Evolutionary conservation across 1,140 invertebrate species (phyloP), one percentile per base, ranked within the genome.

Genomic region (Teleogryllus occipitalis): DNA sequence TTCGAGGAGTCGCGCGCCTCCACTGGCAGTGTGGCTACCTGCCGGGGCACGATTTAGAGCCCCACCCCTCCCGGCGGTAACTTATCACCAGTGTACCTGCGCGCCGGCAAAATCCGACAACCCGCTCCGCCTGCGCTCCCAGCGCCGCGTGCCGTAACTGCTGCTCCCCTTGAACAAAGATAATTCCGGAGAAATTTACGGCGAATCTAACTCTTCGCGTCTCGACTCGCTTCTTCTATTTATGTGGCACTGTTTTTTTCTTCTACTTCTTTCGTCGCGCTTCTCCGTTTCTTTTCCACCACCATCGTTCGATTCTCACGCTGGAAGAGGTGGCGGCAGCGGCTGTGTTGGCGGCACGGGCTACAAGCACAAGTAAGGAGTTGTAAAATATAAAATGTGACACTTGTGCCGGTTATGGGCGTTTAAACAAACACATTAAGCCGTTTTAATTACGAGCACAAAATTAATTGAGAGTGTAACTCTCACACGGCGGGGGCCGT

Each of bases 371-470:
- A 65, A 65, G 54, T 18, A 65, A 65, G 10, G 54, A 65, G 54
- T 65, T 65, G 54, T 65, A 65, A 65, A 65, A 65, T 65, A 65
- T 65, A 65, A 65, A 65, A 65, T 65, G 54, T 65, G 54, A 65
- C 54, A 65, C 54, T 65, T 65, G 54, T 65, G 18, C 54, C 54
- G 54, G 54, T 65, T 65, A 65, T 65, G 54, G 18, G 54, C 54
- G 54, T 65, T 65, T 65, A 65, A 65, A 65, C 54, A 65, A 65
- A 65, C 54, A 65, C 54, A 65, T 65, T 65, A 65, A 65, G 18
- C 10, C 54, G 54, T 65, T 65, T 65, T 65, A 65, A 65, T 65
- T 65, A 18, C 54, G 54, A 10, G 54, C 54, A 65, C 54, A 65
- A 65, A 65, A 65, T 65, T 65, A 65, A 65, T 65, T 65, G 54